Evolutionary conservation across 2,113 vertebrate species (phyloP), one percentile per base, ranked within the genome.

Genomic region (Apteryx mantelli): DNA sequence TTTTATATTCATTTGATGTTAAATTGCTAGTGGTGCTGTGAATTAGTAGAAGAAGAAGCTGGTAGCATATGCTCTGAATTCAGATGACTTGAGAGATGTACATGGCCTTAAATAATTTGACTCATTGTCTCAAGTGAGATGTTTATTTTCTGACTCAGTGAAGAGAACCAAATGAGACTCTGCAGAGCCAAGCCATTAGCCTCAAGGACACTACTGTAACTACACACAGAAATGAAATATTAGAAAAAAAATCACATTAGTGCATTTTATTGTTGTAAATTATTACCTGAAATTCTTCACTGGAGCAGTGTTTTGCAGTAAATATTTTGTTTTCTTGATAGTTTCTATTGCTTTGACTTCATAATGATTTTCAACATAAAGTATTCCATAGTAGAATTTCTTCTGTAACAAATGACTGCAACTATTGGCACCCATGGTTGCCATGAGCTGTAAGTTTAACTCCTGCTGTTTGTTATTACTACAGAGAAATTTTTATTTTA

Each of bases 341-440:
- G 63, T 86, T 92, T 86, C 26, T 61, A 4, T 30, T 81, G 55
- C 77, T 81, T 88, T 86, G 46, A 90, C 65, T 93, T 93, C 68
- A 60, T 60, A 75, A 15, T 55, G 50, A 14, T 66, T 95, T 88
- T 86, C 50, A 61, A 46, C 11, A 69, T 15, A 55, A 87, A 82
- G 78, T 66, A 48, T 73, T 75, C 30, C 28, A 3, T 9, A 70
- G 25, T 26, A 63, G 68, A 38, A 77, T 88, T 88, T 86, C 36
- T 40, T 55, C 34, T 95, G 25, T 88, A 58, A 70, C 34, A 81
- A 81, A 77, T 48, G 15, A 7, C 69, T 83, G 60, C 34, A 70
- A 3, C 53, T 42, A 9, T 30, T 30, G 30, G 28, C 55, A 56
- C 5, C 56, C 56, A 18, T 32, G 30, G 30, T 58, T 32, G 26